A percentile compares a stretch with the other conserved stretches of the same genome.
phyloP scores from a whole-genome alignment of 2,113 vertebrate genomes.

The Plectropomus leopardus region DNA sequence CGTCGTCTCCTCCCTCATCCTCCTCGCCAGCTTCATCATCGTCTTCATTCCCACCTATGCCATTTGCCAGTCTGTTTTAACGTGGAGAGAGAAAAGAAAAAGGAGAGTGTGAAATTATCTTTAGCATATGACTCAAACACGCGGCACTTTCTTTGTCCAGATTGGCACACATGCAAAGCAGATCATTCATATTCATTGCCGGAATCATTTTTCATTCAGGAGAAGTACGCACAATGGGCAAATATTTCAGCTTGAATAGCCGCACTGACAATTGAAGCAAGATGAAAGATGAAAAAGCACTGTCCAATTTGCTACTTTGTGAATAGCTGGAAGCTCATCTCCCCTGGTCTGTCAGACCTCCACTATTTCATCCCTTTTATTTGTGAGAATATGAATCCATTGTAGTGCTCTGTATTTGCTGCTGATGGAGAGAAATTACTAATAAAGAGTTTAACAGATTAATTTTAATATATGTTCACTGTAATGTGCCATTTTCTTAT shows the following conservation, averaged over 20 bases:
- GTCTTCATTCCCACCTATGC: constrained; percentile 63
- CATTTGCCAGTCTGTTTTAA: constrained; percentile 74
- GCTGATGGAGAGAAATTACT: constrained; percentile 8
- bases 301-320: constrained; percentile 36
- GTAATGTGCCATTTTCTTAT: neutral
- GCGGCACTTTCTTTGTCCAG: neutral
- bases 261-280: constrained; percentile 46
- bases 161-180: neutral
- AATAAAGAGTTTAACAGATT: neutral
- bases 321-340: constrained; percentile 30
- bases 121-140: constrained; percentile 5
- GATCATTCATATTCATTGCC: constrained; percentile 42
- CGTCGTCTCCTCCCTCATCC: constrained; percentile 56
- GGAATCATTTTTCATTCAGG: constrained; percentile 29
- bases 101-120: constrained; percentile 21
- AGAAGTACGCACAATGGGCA: constrained; percentile 2
- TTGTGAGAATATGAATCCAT: constrained; percentile 11
- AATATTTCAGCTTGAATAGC: constrained; percentile 52
- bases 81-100: constrained; percentile 26
- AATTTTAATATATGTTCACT: neutral
- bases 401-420: neutral
- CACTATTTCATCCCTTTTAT: constrained; percentile 22
- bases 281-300: constrained; percentile 45
- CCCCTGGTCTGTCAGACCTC: constrained; percentile 3
- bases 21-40: constrained; percentile 68